A percentile compares a stretch with the other conserved stretches of the same genome.
phyloP scores from a whole-genome alignment of 2,888 invertebrate genomes.

The Euphydryas editha region DNA sequence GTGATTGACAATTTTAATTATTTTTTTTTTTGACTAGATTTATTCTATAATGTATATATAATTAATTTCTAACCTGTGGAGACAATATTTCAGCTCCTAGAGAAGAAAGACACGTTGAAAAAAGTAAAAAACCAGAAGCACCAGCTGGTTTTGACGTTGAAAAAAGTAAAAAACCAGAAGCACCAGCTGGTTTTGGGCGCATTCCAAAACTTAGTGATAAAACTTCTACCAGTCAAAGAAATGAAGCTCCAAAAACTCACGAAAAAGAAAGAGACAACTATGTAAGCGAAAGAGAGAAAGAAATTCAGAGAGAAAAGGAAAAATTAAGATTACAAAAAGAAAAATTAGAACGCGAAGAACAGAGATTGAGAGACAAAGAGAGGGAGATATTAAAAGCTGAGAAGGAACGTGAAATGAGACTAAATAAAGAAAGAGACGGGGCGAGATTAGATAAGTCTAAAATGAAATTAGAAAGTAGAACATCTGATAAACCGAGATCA shows the following conservation, averaged over 20 bases:
- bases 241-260: conserved; percentile 54
- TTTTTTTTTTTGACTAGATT: no score
- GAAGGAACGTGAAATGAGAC: conserved; percentile 70
- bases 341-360: conserved; percentile 53
- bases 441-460: conserved; percentile 72
- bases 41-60: no score
- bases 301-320: conserved; percentile 50
- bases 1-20: no score
- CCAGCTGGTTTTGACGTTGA: conserved; percentile 60
- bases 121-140: conserved; percentile 65
- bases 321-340: conserved; percentile 54
- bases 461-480: conserved; percentile 61
- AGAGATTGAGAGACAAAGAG: conserved; percentile 61
- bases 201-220: conserved; percentile 82
- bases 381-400: conserved; percentile 72
- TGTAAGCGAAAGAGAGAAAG: conserved; percentile 28
- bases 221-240: conserved; percentile 51
- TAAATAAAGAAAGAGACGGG: conserved; percentile 63
- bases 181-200: conserved; percentile 61
- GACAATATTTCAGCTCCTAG: conserved; percentile 49
- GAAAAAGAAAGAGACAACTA: conserved; percentile 59
- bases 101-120: conserved; percentile 61
- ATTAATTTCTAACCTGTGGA: no score
- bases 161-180: conserved; percentile 65
- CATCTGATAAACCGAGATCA: conserved; percentile 52